Base-by-base conservation (phyloP, 1,140 invertebrate species). In the Aradophagus sp. region DNA sequence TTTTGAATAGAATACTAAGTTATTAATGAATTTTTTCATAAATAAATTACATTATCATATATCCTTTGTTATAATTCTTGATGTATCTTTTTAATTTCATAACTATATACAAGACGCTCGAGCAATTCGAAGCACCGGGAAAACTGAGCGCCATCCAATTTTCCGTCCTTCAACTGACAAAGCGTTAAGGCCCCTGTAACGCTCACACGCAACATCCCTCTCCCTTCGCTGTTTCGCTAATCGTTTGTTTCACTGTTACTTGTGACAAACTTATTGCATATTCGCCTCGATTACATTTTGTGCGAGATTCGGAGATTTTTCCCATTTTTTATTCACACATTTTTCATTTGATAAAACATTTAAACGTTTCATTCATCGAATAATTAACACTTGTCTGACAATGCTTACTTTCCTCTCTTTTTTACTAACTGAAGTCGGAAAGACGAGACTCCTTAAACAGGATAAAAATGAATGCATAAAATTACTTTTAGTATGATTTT, bases 131-230 rank as follows among this genome's bases (percentile, higher is more conserved):
- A 52, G 62, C 66, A 53, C 34, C 20, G 41, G 62, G 26, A 75
- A 69, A 65, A 72, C 44, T 68, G 38, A 55, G 14, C 27, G 38
- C 36, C 19, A 26, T n/a, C 11, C 61, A 69, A 65, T 67, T 70
- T 70, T 59, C 61, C 58, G 48, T 66, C 32, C 44, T 66, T 74
- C 56, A 63, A 76, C 48, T 59, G 53, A 68, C 38, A 53, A 58
- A 73, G 69, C 72, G 70, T 68, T 78, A 78, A 78, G 76, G 76
- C 76, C 74, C 76, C 76, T 71, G 45, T 66, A 71, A 74, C 75
- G 69, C 66, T 65, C 61, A 58, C 26, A 65, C 59, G 31, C 15
- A 35, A 58, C 10, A 44, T 58, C 32, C 36, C 8, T 17, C 2
- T 13, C 19, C 19, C 19, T n/a, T n/a, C n/a, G n/a, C n/a, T n/a